Evolutionary conservation across 2,113 vertebrate species (phyloP).

Genomic region (Glaucidium brasilianum): DNA sequence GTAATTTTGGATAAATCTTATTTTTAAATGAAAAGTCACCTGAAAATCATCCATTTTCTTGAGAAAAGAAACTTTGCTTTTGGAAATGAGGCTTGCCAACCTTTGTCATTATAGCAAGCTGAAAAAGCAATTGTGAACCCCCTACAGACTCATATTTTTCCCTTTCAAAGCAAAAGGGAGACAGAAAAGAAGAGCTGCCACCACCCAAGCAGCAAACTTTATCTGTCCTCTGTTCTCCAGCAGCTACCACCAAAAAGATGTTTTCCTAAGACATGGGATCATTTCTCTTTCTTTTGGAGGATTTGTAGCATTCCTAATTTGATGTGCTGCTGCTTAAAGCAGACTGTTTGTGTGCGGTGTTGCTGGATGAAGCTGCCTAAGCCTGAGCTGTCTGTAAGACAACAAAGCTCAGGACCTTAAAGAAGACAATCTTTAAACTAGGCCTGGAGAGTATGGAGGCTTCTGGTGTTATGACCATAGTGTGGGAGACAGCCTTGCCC

Average conservation of each 20-base stretch:
- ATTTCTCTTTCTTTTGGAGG: background rate
- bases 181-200: background rate
- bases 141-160: background rate
- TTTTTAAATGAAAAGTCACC: background rate
- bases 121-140: background rate
- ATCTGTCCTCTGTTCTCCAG: background rate
- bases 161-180: background rate
- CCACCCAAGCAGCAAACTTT: background rate
- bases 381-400: background rate
- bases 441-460: rapidly evolving
- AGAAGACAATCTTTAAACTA: background rate
- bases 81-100: slow-evolving; percentile 1
- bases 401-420: background rate
- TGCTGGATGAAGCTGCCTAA: background rate
- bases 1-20: background rate
- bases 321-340: background rate
- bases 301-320: background rate
- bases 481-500: background rate
- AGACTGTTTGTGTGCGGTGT: background rate
- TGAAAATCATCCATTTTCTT: background rate
- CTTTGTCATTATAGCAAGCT: background rate
- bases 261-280: background rate
- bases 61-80: background rate
- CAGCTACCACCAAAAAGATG: background rate
- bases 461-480: background rate